Evolutionary conservation across 2,113 vertebrate genomes (phyloP).

Genomic region (Perca fluviatilis): DNA sequence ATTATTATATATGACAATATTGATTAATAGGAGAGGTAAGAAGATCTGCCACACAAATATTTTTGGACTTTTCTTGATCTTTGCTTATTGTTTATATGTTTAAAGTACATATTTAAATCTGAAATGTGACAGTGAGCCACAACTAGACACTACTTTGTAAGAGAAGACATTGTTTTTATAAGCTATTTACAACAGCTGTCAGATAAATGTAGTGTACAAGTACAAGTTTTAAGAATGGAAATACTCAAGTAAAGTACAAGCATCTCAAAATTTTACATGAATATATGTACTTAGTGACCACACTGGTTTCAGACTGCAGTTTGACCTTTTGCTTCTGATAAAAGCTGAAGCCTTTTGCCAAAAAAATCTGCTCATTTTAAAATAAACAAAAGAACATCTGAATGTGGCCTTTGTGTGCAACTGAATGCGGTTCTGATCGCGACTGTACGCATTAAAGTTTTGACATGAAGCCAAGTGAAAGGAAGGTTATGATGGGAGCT

Average conservation of each 20-base stretch:
- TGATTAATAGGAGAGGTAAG: too few species aligned
- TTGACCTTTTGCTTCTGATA: neutral
- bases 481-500: constrained; percentile 22
- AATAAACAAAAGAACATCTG: constrained; percentile 12
- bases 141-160: too few species aligned
- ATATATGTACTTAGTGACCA: neutral
- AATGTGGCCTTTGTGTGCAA: constrained; percentile 36
- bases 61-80: too few species aligned
- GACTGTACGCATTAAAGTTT: constrained; percentile 12
- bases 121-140: neutral
- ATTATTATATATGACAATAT: neutral
- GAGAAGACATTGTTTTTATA: too few species aligned
- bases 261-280: too few species aligned
- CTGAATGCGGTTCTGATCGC: constrained; percentile 16
- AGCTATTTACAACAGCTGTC: too few species aligned
- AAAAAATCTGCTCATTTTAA: constrained; percentile 19
- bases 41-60: too few species aligned
- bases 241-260: neutral
- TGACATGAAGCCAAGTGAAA: constrained; percentile 10
- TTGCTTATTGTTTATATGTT: too few species aligned
- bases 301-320: neutral
- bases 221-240: neutral
- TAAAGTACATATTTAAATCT: too few species aligned
- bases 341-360: neutral
- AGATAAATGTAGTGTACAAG: neutral